Conservation (phyloP, 2,113 vertebrate species). For the Pterocles burchelli region DNA sequence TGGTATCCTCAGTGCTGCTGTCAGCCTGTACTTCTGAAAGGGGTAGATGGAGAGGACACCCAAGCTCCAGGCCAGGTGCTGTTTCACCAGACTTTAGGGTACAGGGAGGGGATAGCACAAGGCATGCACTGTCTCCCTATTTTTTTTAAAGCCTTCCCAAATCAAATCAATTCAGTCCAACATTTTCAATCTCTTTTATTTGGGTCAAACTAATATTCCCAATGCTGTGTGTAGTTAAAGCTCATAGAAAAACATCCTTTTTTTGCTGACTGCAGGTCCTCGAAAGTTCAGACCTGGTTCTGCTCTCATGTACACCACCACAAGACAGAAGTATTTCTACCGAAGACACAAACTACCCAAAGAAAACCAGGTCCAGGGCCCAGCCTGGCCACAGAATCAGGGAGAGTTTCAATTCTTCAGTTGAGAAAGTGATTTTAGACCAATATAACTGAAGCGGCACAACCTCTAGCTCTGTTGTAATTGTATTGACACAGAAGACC, state of each 20-base stretch:
- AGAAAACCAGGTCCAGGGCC: background rate
- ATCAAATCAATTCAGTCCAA: background rate
- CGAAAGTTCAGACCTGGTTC: background rate
- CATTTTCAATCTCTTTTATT: background rate
- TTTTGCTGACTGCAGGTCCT: slow-evolving; percentile 8
- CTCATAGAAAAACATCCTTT: background rate
- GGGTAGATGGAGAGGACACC: background rate
- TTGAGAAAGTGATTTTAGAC: background rate
- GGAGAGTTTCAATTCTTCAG: background rate
- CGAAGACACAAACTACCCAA: background rate
- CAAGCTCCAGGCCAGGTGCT: background rate
- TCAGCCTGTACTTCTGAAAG: background rate
- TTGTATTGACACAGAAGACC: background rate
- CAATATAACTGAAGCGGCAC: background rate
- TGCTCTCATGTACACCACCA: background rate
- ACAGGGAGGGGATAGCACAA: background rate
- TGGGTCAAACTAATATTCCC: background rate
- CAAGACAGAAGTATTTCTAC: background rate
- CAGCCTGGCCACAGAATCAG: background rate
- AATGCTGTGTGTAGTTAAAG: background rate
- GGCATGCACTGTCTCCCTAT: background rate
- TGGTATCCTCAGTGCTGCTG: background rate
- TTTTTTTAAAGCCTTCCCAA: background rate
- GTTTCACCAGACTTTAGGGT: fast-evolving
- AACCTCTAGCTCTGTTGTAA: background rate